Evolutionary conservation across 2,888 invertebrate genomes (phyloP), one percentile per base, ranked within the genome.

Genomic region (Metellina segmentata): DNA sequence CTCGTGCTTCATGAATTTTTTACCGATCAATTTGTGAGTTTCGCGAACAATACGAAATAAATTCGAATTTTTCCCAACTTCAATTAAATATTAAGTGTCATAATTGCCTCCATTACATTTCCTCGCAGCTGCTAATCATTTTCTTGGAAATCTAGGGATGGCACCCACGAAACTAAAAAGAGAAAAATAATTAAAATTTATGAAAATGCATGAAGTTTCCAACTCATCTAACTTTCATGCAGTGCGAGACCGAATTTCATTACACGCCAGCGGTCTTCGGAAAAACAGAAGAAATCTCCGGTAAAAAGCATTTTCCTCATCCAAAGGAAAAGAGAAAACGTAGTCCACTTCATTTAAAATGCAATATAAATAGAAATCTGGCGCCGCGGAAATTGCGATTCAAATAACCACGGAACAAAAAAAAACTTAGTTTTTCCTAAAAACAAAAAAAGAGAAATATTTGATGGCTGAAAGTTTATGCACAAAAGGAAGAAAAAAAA

Each of bases 281-380:
- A 77, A 16, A 77, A 51, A 48, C 6, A 51, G 49, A 7, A n/a
- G 7, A 51, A 7, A 77, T 7, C 13, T 6, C 49, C 19, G 52
- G 9, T 16, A 51, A n/a, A 77, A 70, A 81, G 69, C 48, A 34
- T 5, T 20, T 69, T 79, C 53, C 13, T 9, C n/a, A n/a, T 49
- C 7, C 61, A 48, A 20, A n/a, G 52, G 7, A 9, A 34, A 71
- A 72, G 34, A 9, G 52, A 51, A 72, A 83, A 34, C 49, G 48
- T 6, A 72, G 49, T 19, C 19, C 52, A 52, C 71, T 72, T 83
- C 82, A 83, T 83, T 83, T 72, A 72, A 72, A 83, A 83, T 83
- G 72, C 82, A 52, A 72, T 71, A 83, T 83, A 85, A 85, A 85
- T 75, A 85, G 83, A 74, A 72, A 51, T 85, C 72, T 77, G 85